Conservation (phyloP, 2,113 vertebrate species). For the Plotosus lineatus region DNA sequence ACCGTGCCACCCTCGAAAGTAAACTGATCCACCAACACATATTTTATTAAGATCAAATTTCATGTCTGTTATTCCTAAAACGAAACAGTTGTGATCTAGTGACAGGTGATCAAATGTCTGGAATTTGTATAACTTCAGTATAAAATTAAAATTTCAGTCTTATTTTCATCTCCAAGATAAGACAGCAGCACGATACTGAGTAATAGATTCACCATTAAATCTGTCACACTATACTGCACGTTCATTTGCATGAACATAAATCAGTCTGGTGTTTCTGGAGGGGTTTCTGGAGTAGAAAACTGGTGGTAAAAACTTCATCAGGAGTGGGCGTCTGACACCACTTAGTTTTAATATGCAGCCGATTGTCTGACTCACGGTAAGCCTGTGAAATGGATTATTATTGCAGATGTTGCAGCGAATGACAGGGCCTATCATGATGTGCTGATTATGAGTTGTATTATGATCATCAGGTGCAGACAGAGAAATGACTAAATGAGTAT, state of each 20-base stretch:
- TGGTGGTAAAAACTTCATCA: conserved; percentile 26
- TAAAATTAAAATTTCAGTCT: too few relatives aligned
- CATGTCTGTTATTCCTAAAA: too few relatives aligned
- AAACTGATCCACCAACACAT: not conserved
- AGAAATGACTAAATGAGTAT: conserved; percentile 18
- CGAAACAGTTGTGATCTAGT: not conserved
- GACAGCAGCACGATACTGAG: not conserved
- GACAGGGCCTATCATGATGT: conserved; percentile 12
- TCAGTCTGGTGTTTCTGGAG: conserved; percentile 13
- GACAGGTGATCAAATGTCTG: not conserved
- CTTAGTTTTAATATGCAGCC: conserved; percentile 8
- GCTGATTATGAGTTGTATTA: conserved; percentile 18
- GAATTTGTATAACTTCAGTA: not conserved
- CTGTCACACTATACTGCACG: not conserved
- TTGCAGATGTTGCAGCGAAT: conserved; percentile 20
- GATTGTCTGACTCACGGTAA: conserved; percentile 14
- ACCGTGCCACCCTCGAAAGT: too few relatives aligned
- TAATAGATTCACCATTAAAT: conserved; percentile 5
- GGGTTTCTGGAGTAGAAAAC: conserved; percentile 20
- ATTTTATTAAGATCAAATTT: too few relatives aligned
- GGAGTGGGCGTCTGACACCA: conserved; percentile 9
- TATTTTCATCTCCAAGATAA: not conserved
- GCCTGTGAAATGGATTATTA: conserved; percentile 38
- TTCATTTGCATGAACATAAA: conserved; percentile 13
- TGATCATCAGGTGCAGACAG: not conserved